Percentiles rank a stretch among this genome's conserved stretches.
These are phyloP conservation scores for Bufotes viridis DNA, from an alignment of 2,797 vertebrate genomes.

Conservation along the genomic window DNA sequence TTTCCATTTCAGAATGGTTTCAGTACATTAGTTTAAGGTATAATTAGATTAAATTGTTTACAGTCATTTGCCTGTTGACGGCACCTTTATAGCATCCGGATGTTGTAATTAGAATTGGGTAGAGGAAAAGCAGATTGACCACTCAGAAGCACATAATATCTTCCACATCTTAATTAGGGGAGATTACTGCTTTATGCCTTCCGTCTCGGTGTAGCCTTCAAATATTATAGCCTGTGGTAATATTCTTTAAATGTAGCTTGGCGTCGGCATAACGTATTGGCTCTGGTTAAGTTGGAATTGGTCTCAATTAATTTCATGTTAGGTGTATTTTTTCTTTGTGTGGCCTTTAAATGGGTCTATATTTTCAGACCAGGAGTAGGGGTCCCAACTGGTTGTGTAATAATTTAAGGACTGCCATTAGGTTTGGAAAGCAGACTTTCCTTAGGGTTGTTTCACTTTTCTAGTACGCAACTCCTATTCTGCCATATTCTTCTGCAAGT, in stretches of 20 bases:
- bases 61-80: slow-evolving; percentile 33
- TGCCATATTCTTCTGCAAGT: not conserved
- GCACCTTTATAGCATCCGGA: slow-evolving; percentile 43
- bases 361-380: not conserved
- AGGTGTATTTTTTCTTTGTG: not conserved
- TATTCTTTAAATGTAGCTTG: slow-evolving; percentile 13
- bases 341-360: not conserved
- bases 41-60: slow-evolving; percentile 52
- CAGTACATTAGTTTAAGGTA: slow-evolving; percentile 51
- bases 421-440: not conserved
- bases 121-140: slow-evolving; percentile 13
- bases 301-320: not conserved
- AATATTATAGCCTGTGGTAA: slow-evolving; percentile 10
- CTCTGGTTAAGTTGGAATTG: not conserved
- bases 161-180: slow-evolving; percentile 2
- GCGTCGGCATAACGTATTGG: not conserved
- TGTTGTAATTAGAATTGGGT: slow-evolving; percentile 40
- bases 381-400: not conserved
- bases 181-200: not conserved
- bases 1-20: slow-evolving; percentile 48
- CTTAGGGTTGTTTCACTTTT: not conserved
- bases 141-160: not conserved
- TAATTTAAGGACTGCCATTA: not conserved
- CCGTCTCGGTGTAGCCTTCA: not conserved
- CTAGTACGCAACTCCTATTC: not conserved